Base-by-base conservation (phyloP, 1,140 invertebrate species). In the Drosophila rhopaloa region DNA sequence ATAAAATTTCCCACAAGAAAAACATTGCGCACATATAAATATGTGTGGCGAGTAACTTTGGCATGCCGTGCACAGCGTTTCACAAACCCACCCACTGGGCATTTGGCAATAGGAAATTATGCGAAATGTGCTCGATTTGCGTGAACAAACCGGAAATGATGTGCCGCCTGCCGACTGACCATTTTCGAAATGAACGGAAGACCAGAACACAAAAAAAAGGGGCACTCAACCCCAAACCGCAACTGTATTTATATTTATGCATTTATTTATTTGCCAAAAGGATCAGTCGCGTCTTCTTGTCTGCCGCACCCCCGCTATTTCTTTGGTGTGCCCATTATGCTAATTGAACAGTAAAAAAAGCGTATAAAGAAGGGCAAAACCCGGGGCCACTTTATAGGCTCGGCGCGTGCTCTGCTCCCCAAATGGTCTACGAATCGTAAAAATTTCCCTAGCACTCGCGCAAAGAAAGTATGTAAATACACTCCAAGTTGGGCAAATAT, bases 111-210 rank as follows among this genome's bases (percentile, higher is more conserved):
- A 79, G 89, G 89, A 91, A 91, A 91, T 91, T 91, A 91, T 91
- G 89, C 89, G 84, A 91, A 91, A 85, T 91, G 86, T 81, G 81
- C 85, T 90, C 85, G 85, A 89, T 89, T 91, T 88, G 83, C 83
- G 84, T 78, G 83, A 91, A 91, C 77, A 91, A 90, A 85, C 81
- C 90, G 89, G 89, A 91, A 91, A 91, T 91, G 81, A 90, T 90
- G 85, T 80, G 78, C 78, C 57, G 60, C 59, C 66, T 90, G 86
- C 81, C 75, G 37, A 29, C 51, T 89, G 85, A 81, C 85, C 85
- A 81, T 89, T 89, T 84, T 74, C 57, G 65, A 81, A 85, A 74
- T 79, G 74, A 80, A 74, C 68, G 58, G 57, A 59, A 67, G 32
- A 43, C 44, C 60, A 40, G 5, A 35, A 10, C 29, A 4, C 16